A percentile compares a stretch with the other conserved stretches of the same genome.
Conservation (phyloP, 2,888 invertebrate genomes). For the Cheilosia grossa region DNA sequence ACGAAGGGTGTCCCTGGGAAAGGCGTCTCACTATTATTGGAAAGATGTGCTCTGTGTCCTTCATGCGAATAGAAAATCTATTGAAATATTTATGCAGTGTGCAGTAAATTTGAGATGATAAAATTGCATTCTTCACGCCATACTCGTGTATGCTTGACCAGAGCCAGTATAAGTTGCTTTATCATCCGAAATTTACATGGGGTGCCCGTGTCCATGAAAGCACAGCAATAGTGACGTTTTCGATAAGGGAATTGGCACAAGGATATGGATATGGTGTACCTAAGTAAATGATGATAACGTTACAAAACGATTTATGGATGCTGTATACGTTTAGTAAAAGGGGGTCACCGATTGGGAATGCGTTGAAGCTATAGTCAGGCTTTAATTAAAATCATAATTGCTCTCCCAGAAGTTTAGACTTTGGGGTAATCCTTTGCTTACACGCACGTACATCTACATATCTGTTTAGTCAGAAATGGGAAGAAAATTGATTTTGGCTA, state of each 20-base stretch:
- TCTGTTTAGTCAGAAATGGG: background rate
- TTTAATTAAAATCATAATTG: constrained; percentile 44
- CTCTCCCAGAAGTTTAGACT: background rate
- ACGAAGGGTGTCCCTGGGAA: constrained; percentile 29
- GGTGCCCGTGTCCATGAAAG: background rate
- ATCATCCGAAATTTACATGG: background rate
- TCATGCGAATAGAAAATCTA: constrained; percentile 35
- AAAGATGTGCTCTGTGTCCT: constrained; percentile 48
- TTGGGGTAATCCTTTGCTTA: background rate
- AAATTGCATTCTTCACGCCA: constrained; percentile 15
- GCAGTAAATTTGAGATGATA: constrained; percentile 35
- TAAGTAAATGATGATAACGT: constrained; percentile 19
- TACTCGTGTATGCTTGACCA: constrained; percentile 2
- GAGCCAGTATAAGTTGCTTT: constrained; percentile 27
- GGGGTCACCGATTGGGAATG: constrained; percentile 5
- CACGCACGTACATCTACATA: background rate
- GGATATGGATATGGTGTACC: background rate
- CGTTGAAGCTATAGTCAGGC: background rate
- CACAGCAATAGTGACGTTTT: constrained; percentile 4
- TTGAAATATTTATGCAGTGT: constrained; percentile 42
- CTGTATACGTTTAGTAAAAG: background rate
- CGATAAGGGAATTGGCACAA: constrained; percentile 5
- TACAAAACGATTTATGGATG: constrained; percentile 13
- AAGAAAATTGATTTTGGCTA: constrained; percentile 13
- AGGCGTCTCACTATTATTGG: background rate